Evolutionary conservation across 2,797 vertebrate species (phyloP).

Genomic region (Sebastes aleutianus): DNA sequence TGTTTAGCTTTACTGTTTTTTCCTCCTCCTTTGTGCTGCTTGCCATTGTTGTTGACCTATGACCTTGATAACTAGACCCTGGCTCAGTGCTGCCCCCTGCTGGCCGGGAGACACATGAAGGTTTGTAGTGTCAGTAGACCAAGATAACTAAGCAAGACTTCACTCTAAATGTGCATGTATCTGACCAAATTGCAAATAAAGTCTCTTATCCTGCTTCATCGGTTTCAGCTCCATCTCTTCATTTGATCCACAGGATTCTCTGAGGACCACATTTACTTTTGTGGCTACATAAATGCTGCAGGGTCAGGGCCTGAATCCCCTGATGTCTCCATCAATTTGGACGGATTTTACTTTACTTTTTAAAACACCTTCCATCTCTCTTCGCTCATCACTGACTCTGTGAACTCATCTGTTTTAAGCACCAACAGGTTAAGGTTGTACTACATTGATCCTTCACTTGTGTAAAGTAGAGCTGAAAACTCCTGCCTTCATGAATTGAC

Average conservation of each 20-base stretch:
- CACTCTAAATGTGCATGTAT: not conserved
- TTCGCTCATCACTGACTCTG: not conserved
- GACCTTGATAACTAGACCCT: not conserved
- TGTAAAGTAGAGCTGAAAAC: no score
- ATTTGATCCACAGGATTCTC: not conserved
- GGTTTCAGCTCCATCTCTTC: not conserved
- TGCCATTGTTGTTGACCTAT: not conserved
- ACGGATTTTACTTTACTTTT: not conserved
- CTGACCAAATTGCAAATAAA: not conserved
- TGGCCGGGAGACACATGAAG: not conserved
- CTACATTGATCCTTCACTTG: not conserved
- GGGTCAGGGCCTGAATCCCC: not conserved
- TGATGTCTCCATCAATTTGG: not conserved
- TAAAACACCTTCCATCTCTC: not conserved
- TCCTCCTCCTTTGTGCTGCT: not conserved
- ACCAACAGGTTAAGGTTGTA: not conserved
- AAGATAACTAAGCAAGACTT: not conserved
- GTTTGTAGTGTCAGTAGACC: not conserved
- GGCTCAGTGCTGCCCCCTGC: constrained; percentile 9
- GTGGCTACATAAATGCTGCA: not conserved
- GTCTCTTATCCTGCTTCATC: not conserved
- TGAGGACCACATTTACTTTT: not conserved
- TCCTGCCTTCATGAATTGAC: no score
- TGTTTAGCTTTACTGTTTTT: not conserved
- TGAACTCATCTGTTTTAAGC: not conserved